Conservation (phyloP, 2,888 invertebrate species). For the Dascillus cervinus region DNA sequence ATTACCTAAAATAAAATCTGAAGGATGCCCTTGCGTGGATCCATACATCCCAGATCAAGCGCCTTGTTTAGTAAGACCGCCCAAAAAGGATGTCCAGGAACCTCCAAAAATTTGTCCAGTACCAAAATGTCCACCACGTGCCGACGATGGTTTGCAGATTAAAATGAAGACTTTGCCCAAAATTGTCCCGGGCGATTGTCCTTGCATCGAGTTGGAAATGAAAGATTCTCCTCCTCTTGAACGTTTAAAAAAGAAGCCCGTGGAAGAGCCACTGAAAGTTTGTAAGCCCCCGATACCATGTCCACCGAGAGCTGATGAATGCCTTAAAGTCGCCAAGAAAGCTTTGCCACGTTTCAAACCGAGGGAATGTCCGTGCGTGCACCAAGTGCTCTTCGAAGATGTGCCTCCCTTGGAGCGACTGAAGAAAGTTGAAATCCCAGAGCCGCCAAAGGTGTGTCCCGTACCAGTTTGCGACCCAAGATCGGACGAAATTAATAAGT, state of each 20-base stretch:
- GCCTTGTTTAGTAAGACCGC: conserved; percentile 6
- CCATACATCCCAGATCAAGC: conserved; percentile 1
- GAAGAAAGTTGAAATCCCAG: conserved; percentile 6
- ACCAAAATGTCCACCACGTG: conserved; percentile 3
- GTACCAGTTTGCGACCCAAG: conserved; percentile 1
- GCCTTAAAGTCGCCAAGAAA: conserved; percentile 10
- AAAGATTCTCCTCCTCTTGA: neutral
- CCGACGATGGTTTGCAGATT: conserved; percentile 10
- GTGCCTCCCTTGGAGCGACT: conserved; percentile 9
- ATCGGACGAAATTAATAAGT: conserved; percentile 9
- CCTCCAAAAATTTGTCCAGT: conserved; percentile 7
- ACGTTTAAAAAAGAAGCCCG: neutral
- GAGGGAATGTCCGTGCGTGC: conserved; percentile 12
- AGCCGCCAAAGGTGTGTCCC: conserved; percentile 1
- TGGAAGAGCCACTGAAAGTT: conserved; percentile 6
- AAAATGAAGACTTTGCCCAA: conserved; percentile 10
- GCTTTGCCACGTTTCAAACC: conserved; percentile 13
- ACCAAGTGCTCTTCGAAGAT: conserved; percentile 4
- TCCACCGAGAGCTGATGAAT: conserved; percentile 11
- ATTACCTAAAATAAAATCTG: conserved; percentile 10
- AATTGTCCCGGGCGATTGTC: conserved; percentile 8
- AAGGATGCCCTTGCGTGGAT: conserved; percentile 8
- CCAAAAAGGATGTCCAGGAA: conserved; percentile 4
- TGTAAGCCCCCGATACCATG: conserved; percentile 3
- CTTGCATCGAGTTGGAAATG: conserved; percentile 2